Percentiles rank a stretch among this genome's conserved stretches.
Conservation (phyloP, 2,888 invertebrate species). For the Microplitis manilae region DNA sequence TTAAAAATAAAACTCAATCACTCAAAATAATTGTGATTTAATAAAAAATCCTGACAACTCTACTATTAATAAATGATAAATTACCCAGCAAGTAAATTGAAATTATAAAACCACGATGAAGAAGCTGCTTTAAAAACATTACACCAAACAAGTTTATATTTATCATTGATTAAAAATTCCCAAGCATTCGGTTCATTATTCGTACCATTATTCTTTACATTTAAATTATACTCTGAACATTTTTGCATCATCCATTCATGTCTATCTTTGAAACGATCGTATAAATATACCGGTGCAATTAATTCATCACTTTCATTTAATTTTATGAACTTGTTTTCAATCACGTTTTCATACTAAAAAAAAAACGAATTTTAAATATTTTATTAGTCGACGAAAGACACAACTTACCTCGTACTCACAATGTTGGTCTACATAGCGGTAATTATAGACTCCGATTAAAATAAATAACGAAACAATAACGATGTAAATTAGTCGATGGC, state of each 20-base stretch:
- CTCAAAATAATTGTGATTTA: no score
- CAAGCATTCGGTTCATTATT: constrained; percentile 83
- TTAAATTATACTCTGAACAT: constrained; percentile 72
- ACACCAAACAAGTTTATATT: constrained; percentile 87
- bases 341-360: background rate
- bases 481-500: background rate
- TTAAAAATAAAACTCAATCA: no score
- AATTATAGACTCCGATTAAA: constrained; percentile 4
- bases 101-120: constrained; percentile 93
- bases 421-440: background rate
- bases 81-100: constrained; percentile 86
- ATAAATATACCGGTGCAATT: background rate
- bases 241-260: constrained; percentile 75
- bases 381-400: background rate
- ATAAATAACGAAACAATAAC: constrained; percentile 7
- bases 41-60: background rate
- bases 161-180: constrained; percentile 86
- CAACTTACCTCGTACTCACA: constrained; percentile 13
- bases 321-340: background rate
- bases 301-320: background rate
- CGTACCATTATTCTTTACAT: constrained; percentile 66
- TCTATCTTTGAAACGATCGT: constrained; percentile 56
- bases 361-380: background rate
- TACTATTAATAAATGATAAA: constrained; percentile 22
- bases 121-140: constrained; percentile 85